Conservation (phyloP, 2,797 vertebrate genomes). For the Darevskia mixta region DNA sequence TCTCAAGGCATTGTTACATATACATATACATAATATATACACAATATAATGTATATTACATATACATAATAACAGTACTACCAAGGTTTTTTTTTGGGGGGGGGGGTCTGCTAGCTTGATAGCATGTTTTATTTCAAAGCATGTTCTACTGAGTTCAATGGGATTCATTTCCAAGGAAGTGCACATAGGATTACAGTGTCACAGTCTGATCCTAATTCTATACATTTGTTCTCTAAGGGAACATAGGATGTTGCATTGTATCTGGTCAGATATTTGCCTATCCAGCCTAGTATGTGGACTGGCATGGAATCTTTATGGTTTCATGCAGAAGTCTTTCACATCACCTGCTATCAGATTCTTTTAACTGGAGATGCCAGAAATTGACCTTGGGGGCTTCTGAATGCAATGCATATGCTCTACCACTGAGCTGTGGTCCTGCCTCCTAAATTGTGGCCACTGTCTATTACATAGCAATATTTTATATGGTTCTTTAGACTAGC, state of each 20-base stretch:
- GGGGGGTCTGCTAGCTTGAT: background rate
- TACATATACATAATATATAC: no score
- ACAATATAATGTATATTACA: background rate
- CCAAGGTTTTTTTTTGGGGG: background rate
- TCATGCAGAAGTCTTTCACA: background rate
- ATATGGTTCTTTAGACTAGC: background rate
- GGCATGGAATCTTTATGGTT: no score
- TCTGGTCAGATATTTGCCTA: background rate
- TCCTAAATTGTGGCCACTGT: background rate
- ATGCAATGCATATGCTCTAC: background rate
- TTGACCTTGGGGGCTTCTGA: background rate
- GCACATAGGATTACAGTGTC: background rate
- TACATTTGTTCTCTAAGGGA: no score
- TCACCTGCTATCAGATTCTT: background rate
- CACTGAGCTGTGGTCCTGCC: background rate
- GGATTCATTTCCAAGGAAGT: background rate
- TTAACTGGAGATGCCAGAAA: background rate
- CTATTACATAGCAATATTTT: background rate
- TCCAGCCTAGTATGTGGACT: background rate
- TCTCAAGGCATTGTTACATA: slow-evolving; percentile 31
- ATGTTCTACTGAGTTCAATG: background rate
- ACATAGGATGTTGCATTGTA: background rate
- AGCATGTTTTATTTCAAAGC: background rate
- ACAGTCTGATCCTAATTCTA: background rate
- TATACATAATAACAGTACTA: background rate